A percentile compares a stretch with the other conserved stretches of the same genome.
These are phyloP conservation scores for Dryoscopus gambensis DNA, from an alignment of 2,113 vertebrate species.

Conservation along the genomic window DNA sequence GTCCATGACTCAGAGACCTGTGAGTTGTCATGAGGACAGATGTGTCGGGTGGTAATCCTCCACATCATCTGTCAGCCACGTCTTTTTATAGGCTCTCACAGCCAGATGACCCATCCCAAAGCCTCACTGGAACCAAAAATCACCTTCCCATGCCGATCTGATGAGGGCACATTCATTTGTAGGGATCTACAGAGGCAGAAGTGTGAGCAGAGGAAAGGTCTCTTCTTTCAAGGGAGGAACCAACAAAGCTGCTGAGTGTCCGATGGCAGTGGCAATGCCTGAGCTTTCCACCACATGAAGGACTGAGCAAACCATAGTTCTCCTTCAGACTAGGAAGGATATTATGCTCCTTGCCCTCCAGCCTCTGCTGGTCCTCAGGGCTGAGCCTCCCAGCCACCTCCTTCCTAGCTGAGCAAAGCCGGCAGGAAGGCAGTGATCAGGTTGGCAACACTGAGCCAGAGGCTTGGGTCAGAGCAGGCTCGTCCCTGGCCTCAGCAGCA, in stretches of 20 bases:
- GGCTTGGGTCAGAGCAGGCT: background rate
- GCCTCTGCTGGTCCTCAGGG: background rate
- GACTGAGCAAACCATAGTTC: background rate
- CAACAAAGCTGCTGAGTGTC: background rate
- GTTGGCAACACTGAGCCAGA: background rate
- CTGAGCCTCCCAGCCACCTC: background rate
- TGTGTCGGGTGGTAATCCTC: background rate
- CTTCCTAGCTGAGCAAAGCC: background rate
- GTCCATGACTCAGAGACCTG: background rate
- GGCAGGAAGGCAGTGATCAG: background rate
- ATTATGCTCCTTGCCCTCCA: background rate
- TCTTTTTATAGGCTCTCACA: background rate
- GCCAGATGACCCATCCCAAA: background rate
- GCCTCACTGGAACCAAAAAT: background rate
- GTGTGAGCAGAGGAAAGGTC: background rate
- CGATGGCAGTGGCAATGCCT: accelerated
- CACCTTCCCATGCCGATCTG: background rate
- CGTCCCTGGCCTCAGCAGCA: background rate
- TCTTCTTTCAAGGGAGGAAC: background rate
- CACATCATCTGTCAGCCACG: background rate
- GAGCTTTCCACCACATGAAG: background rate
- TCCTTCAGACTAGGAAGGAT: background rate
- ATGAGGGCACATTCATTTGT: background rate
- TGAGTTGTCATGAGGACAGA: background rate
- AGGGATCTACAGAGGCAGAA: background rate